Evolutionary conservation across 1,140 invertebrate species (phyloP).

Genomic region (Platorchestia sp.): DNA sequence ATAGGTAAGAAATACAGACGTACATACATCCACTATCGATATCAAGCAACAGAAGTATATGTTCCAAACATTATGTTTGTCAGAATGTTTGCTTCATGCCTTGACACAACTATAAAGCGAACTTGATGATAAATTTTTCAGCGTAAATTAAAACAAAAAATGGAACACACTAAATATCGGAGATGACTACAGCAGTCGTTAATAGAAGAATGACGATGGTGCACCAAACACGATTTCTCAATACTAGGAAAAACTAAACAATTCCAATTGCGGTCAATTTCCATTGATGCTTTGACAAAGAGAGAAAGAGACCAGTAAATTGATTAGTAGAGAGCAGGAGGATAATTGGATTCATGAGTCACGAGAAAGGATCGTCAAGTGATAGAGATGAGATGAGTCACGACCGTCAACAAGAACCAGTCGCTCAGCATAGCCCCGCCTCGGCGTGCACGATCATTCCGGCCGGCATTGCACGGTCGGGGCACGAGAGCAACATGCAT

Average conservation of each 20-base stretch:
- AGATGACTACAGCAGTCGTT: background rate
- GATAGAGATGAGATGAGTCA: background rate
- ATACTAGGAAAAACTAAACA: background rate
- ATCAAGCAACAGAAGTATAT: background rate
- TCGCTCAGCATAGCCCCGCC: background rate
- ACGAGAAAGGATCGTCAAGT: background rate
- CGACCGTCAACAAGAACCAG: background rate
- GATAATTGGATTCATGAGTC: constrained; percentile 8
- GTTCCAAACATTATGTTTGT: background rate
- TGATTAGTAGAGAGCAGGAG: background rate
- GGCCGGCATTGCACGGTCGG: background rate
- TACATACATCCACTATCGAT: background rate
- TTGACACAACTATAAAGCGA: background rate
- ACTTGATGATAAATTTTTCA: background rate
- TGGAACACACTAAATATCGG: background rate
- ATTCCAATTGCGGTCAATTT: background rate
- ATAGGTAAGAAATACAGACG: background rate
- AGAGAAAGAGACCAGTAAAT: background rate
- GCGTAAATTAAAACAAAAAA: background rate
- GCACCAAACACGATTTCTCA: background rate
- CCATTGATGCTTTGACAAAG: background rate
- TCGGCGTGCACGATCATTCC: background rate
- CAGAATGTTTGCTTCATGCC: background rate
- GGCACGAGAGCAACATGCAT: background rate
- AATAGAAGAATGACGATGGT: background rate